A percentile compares a stretch with the other conserved stretches of the same genome.
These are phyloP conservation scores for Eutrigla gurnardus DNA, from an alignment of 2,797 vertebrate genomes.

Conservation along the genomic window DNA sequence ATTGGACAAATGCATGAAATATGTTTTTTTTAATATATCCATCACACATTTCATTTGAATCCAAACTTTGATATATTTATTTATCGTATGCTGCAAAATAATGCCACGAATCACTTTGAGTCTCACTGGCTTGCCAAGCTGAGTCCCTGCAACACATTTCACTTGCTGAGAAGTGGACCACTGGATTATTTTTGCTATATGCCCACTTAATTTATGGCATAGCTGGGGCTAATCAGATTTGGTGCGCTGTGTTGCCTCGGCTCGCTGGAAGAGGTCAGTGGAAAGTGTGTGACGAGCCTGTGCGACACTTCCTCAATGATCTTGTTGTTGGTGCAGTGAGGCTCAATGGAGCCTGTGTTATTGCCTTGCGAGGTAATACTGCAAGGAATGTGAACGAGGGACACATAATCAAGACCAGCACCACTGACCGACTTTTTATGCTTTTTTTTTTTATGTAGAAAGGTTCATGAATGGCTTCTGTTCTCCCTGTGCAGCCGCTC, in stretches of 20 bases:
- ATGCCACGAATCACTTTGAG: background rate
- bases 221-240: constrained; percentile 77
- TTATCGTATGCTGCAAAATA: background rate
- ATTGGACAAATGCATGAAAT: background rate
- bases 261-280: constrained; percentile 69
- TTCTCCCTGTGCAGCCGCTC: constrained; percentile 15
- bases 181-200: constrained; percentile 68
- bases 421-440: constrained; percentile 62
- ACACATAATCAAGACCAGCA: constrained; percentile 71
- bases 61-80: background rate
- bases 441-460: constrained; percentile 28
- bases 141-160: constrained; percentile 53
- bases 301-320: constrained; percentile 80
- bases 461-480: constrained; percentile 41
- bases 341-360: constrained; percentile 80
- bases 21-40: background rate
- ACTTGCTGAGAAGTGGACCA: constrained; percentile 53
- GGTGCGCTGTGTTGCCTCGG: constrained; percentile 41
- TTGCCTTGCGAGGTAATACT: constrained; percentile 74
- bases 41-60: background rate
- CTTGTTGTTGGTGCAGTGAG: constrained; percentile 71
- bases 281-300: constrained; percentile 73
- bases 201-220: constrained; percentile 72
- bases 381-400: constrained; percentile 73
- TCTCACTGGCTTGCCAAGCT: background rate